These are phyloP conservation scores for Trichonephila inaurata DNA, from an alignment of 1,140 invertebrate species.

Conservation along the genomic window DNA sequence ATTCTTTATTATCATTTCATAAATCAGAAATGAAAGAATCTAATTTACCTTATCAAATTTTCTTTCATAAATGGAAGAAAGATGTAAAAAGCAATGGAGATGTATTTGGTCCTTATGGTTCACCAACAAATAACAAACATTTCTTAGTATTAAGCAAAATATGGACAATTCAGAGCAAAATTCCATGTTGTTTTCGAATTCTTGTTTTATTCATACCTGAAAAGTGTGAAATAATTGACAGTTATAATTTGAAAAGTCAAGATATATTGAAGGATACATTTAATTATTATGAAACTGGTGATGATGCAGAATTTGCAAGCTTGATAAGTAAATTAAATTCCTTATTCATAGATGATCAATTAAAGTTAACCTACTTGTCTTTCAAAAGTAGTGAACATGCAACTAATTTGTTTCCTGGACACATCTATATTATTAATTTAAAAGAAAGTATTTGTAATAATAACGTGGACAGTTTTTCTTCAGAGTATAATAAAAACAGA, in stretches of 20 bases:
- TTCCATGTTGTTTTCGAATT: not conserved
- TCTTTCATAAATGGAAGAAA: not conserved
- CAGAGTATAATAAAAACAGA: not conserved
- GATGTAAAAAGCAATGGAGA: not conserved
- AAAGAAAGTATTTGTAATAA: not conserved
- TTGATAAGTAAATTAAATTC: slow-evolving; percentile 3
- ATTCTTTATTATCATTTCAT: not conserved
- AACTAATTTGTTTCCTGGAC: not conserved
- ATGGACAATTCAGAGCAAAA: not conserved
- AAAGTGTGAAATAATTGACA: not conserved
- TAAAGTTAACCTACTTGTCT: not conserved
- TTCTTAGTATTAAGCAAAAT: slow-evolving; percentile 27
- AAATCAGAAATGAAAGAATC: not conserved
- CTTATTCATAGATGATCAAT: not conserved
- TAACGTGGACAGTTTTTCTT: not conserved
- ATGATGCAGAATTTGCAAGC: slow-evolving; percentile 20
- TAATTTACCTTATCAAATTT: not conserved
- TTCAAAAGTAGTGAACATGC: not conserved
- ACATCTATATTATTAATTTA: not conserved
- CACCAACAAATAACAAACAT: not conserved
- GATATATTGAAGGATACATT: not conserved
- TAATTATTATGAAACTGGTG: slow-evolving; percentile 18
- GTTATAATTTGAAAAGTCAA: not conserved
- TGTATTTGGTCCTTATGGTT: not conserved
- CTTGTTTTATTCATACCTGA: not conserved